phyloP scores from a whole-genome alignment of 2,113 vertebrate genomes.

The Rousettus leschenaultii region DNA sequence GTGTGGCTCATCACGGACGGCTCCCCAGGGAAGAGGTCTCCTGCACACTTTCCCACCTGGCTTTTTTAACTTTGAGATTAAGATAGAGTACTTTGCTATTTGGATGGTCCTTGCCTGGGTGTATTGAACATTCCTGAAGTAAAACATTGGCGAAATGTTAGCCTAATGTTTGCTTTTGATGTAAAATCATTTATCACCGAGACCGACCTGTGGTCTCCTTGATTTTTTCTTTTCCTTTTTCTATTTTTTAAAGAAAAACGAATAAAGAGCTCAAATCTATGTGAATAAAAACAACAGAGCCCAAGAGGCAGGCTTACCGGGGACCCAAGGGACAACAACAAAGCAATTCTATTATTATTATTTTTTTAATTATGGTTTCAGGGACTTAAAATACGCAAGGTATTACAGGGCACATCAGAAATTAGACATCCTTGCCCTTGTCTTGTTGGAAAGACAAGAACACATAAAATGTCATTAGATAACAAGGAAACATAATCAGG shows the following conservation, averaged over 20 bases:
- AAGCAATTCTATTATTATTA: neutral
- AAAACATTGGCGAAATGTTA: neutral
- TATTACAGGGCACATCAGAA: neutral
- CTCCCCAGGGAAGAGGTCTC: neutral
- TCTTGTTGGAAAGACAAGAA: slow-evolving; percentile 40
- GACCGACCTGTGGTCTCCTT: neutral
- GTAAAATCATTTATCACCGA: slow-evolving; percentile 19
- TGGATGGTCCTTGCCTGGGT: slow-evolving; percentile 47
- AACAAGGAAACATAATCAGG: slow-evolving; percentile 32
- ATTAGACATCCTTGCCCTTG: neutral
- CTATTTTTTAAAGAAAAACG: neutral
- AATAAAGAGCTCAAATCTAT: neutral
- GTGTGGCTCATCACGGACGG: neutral
- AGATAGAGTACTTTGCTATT: slow-evolving; percentile 26
- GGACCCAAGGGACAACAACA: neutral
- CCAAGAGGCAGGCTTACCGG: neutral
- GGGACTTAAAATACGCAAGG: neutral
- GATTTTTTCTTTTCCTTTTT: neutral
- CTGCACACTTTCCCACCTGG: neutral
- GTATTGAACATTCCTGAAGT: neutral
- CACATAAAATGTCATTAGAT: slow-evolving; percentile 25
- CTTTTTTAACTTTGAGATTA: neutral
- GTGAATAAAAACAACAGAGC: neutral
- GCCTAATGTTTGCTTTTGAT: slow-evolving; percentile 22
- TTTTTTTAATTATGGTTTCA: neutral